Base-by-base conservation (phyloP, 2,113 vertebrate species). In the western clawed frog (Xenopus tropicalis) region DNA sequence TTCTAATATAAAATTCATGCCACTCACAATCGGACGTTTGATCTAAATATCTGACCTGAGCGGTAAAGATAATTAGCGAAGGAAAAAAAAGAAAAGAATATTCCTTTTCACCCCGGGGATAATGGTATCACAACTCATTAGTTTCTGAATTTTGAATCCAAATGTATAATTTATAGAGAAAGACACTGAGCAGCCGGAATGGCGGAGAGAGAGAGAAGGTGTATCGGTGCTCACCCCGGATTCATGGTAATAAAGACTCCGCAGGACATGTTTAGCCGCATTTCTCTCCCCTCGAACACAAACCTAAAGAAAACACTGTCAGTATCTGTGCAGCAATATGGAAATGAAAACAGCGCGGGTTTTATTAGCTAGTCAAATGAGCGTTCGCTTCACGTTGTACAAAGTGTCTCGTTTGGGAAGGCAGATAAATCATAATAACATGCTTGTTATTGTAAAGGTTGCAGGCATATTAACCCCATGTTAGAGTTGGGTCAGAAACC, bases 231-330 rank as follows among this genome's bases (percentile, higher is more conserved):
- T 82, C 82, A 90, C 87, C 82, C 78, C 42, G 83, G 85, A 71
- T 87, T 89, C 74, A 89, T 69, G 59, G 89, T 89, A 77, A 86
- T 80, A 72, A 88, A 87, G 19, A 89, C 61, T 56, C 85, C 85
- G 78, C 89, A 90, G 1, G 83, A 82, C 78, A 78, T 76, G 69
- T 85, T 88, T 52, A 89, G 78, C 17, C 81, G 81, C 2, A 90
- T 78, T 71, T 88, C 85, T 80, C 80, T 84, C 70, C 86, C 88
- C 80, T 87, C 87, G 70, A 90, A 76, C 3, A 83, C 22, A 80
- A 90, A 88, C 67, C 89, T 89, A 44, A 2, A 75, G 67, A 70
- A 82, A 64, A 81, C n/a, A 80, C 56, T 37, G 29, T 37, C 29
- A 37, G 29, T 8, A 37, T 37, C 29, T 37, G 6, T 2, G 29